A percentile compares a stretch with the other conserved stretches of the same genome.
phyloP scores from a whole-genome alignment of 1,140 invertebrate genomes.

The Brachionus paranguensis region DNA sequence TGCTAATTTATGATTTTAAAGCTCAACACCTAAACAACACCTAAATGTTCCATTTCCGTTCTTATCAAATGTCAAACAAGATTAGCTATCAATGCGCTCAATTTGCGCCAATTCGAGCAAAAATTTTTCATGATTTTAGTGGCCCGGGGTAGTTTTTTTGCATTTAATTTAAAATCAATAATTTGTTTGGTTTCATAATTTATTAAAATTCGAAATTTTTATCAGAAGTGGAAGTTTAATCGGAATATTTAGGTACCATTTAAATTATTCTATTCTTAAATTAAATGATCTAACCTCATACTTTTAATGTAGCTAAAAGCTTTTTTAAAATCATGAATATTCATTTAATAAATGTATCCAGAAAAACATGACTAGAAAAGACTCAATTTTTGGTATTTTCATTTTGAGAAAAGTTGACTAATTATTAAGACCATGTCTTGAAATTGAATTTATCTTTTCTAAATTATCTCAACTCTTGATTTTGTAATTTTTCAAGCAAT shows the following conservation, averaged over 20 bases:
- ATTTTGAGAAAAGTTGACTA: neutral
- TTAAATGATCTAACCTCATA: neutral
- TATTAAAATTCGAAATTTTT: neutral
- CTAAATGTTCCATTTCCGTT: neutral
- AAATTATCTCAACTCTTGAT: neutral
- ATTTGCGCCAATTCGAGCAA: neutral
- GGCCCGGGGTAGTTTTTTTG: neutral
- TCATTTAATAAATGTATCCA: neutral
- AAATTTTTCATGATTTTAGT: neutral
- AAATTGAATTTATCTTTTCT: neutral
- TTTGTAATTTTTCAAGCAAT: neutral
- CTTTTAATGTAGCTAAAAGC: neutral
- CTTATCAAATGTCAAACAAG: neutral
- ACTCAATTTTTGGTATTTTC: neutral
- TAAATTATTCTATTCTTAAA: neutral
- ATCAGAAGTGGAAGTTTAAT: neutral
- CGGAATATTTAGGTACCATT: neutral
- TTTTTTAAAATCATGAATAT: neutral
- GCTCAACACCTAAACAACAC: neutral
- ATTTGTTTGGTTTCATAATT: neutral
- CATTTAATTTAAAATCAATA: neutral
- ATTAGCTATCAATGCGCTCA: neutral
- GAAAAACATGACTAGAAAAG: neutral
- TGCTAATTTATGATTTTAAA: neutral
- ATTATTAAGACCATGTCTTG: neutral